Evolutionary conservation across 1,140 invertebrate species (phyloP).

Genomic region (Hyles vespertilio): DNA sequence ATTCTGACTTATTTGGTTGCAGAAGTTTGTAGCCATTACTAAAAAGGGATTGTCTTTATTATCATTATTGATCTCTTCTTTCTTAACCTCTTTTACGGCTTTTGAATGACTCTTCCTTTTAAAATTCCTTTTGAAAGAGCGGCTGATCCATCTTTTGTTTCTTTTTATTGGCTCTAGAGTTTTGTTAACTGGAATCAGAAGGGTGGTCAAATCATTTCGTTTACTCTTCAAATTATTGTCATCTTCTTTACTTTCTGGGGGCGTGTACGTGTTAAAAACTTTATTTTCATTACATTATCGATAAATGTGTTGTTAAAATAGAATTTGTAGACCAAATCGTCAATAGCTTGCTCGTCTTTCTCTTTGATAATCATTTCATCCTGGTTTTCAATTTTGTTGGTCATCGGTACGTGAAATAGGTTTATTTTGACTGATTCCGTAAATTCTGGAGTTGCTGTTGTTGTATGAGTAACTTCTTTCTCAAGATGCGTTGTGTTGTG

Average conservation of each 20-base stretch:
- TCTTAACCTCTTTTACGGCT: background rate
- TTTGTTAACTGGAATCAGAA: slow-evolving; percentile 40
- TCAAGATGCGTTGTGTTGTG: slow-evolving; percentile 6
- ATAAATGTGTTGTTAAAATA: slow-evolving; percentile 67
- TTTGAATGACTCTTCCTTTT: slow-evolving; percentile 14
- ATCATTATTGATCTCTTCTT: slow-evolving; percentile 11
- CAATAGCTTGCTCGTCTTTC: slow-evolving; percentile 54
- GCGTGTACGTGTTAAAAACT: slow-evolving; percentile 34
- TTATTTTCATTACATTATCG: slow-evolving; percentile 56
- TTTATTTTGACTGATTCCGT: slow-evolving; percentile 59
- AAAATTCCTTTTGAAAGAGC: slow-evolving; percentile 26
- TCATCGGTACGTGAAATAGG: slow-evolving; percentile 46
- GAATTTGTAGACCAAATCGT: slow-evolving; percentile 64
- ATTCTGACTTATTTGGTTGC: slow-evolving; percentile 54
- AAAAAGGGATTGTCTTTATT: slow-evolving; percentile 38
- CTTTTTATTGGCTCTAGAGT: slow-evolving; percentile 17
- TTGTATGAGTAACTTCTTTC: slow-evolving; percentile 18
- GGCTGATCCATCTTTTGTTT: slow-evolving; percentile 52
- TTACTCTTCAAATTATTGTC: slow-evolving; percentile 39
- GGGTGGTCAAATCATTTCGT: slow-evolving; percentile 44
- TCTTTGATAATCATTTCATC: slow-evolving; percentile 50
- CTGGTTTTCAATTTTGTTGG: slow-evolving; percentile 36
- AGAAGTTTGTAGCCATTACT: slow-evolving; percentile 53
- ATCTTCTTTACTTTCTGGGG: slow-evolving; percentile 19
- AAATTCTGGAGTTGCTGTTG: slow-evolving; percentile 17